Evolutionary conservation across 2,113 vertebrate species (phyloP), one percentile per base, ranked within the genome.

Genomic region (Tretioscincus oriximinensis): DNA sequence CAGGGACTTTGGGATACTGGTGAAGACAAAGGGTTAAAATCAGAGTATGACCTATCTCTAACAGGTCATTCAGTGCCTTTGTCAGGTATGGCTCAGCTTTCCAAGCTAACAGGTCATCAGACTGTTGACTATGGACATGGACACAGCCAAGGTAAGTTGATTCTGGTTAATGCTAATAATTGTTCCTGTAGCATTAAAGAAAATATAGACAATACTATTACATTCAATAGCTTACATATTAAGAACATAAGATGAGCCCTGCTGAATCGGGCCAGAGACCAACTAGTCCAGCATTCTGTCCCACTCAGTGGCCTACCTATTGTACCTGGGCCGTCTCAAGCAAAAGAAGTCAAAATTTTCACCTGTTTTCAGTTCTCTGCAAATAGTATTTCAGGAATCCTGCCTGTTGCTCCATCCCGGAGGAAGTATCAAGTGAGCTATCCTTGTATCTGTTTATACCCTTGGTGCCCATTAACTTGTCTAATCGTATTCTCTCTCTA

Each of bases 61-160:
- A 82, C 92, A 66, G 95, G 95, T 77, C 35, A 92, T 45, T 84
- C 92, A 85, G 88, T 93, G 77, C 83, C 91, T 77, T 87, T 92
- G 0, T 88, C 95, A 84, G 94, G 92, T 87, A 89, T 95, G 90
- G 93, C 93, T 86, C 84, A 93, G 0, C 88, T 94, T 86, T 87
- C 96, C 67, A 96, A 95, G 84, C 90, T 95, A 66, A 85, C 96
- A 47, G 83, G 97, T 81, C 96, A 98, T 75, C 98, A 99, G 90
- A 99, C 97, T 1, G 97, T 99, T 82, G 98, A 99, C 90, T 99
- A 99, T 81, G 97, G 95, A 84, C 95, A 96, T 0, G 95, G 98
- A 0, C 95, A 97, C 87, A 97, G 93, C 0, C 95, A 97, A 89
- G 98, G 98, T 99, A 89, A 77, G 95, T 90, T 31, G 31, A 31